Evolutionary conservation across 2,797 vertebrate genomes (phyloP).

Genomic region (Pseudochirops corinnae): DNA sequence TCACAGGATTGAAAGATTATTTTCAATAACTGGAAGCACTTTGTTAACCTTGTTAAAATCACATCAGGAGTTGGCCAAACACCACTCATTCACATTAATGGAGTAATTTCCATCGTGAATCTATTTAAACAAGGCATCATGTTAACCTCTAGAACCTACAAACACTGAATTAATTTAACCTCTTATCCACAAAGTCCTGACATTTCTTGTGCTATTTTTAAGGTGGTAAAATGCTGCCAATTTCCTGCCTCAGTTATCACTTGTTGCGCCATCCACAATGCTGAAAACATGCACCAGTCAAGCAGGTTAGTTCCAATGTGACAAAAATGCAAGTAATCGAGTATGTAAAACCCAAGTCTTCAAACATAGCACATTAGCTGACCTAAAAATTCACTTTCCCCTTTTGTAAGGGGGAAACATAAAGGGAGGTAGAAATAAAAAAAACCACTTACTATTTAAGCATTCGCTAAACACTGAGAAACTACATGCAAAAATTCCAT

Average conservation of each 20-base stretch:
- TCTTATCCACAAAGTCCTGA: background rate
- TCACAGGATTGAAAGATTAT: background rate
- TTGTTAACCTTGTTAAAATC: background rate
- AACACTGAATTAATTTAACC: slow-evolving; percentile 17
- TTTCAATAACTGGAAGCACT: background rate
- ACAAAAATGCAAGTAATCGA: background rate
- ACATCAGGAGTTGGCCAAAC: background rate
- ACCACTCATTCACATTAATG: background rate
- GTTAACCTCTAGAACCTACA: slow-evolving; percentile 17
- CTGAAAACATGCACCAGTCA: slow-evolving; percentile 13
- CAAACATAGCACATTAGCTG: background rate
- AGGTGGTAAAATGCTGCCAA: slow-evolving; percentile 39
- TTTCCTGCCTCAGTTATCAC: slow-evolving; percentile 20
- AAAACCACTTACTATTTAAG: background rate
- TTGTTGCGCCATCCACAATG: background rate
- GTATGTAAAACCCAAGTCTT: background rate
- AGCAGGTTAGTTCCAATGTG: background rate
- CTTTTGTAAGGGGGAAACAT: background rate
- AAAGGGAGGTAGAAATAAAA: background rate
- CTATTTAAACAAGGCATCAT: background rate
- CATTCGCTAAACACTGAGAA: background rate
- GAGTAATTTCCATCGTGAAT: background rate
- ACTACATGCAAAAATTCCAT: background rate
- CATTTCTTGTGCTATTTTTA: slow-evolving; percentile 58
- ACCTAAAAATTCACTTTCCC: background rate